These are phyloP conservation scores for Panthera tigris DNA, from an alignment of 2,113 vertebrate species.

Conservation along the genomic window DNA sequence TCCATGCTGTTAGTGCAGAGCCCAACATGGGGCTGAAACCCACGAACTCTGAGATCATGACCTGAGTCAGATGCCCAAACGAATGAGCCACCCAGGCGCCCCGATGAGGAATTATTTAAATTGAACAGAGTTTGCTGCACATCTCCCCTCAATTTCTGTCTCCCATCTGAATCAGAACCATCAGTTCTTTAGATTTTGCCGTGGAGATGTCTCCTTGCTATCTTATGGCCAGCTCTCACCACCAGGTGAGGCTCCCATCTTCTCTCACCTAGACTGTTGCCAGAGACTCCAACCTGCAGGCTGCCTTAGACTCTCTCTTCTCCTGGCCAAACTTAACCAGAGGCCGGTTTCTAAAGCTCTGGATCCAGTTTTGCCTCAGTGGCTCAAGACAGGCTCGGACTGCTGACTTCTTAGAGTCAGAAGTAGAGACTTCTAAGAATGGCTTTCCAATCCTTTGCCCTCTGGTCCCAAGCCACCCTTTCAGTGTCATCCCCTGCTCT, in stretches of 20 bases:
- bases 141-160: neutral
- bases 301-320: neutral
- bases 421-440: neutral
- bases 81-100: no score
- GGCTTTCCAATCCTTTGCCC: neutral
- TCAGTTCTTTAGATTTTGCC: neutral
- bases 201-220: neutral
- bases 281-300: neutral
- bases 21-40: no score
- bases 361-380: neutral
- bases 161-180: neutral
- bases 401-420: neutral
- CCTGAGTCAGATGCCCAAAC: no score
- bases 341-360: neutral
- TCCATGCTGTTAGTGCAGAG: no score
- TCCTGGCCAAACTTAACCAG: neutral
- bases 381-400: neutral
- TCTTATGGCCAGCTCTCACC: neutral
- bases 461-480: neutral
- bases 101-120: neutral
- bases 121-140: neutral
- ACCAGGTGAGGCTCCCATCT: neutral
- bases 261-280: neutral
- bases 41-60: no score
- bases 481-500: neutral